Evolutionary conservation across 2,888 invertebrate species (phyloP).

Genomic region (Tachina lurida): DNA sequence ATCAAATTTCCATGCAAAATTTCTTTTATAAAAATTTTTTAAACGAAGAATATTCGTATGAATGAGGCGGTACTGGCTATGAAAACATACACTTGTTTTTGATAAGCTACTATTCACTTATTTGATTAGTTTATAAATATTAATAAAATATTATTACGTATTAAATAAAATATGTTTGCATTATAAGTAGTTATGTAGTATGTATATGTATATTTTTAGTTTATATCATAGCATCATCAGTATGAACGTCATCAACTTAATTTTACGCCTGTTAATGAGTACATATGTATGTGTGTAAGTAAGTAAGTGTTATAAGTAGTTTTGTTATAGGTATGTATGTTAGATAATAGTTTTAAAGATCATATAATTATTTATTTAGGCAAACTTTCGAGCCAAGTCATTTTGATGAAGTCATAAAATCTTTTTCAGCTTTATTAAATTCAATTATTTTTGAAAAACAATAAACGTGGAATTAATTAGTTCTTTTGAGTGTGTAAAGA

Average conservation of each 20-base stretch:
- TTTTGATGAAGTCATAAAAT: conserved; percentile 32
- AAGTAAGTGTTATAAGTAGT: not conserved
- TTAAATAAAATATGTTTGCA: conserved; percentile 24
- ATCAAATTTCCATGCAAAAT: too few species aligned
- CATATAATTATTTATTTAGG: conserved; percentile 40
- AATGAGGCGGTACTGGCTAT: not conserved
- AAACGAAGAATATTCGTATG: not conserved
- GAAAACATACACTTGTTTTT: not conserved
- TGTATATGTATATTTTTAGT: conserved; percentile 3
- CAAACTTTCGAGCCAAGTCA: conserved; percentile 57
- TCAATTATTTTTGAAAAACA: conserved; percentile 33
- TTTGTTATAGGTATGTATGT: not conserved
- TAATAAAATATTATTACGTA: conserved; percentile 26
- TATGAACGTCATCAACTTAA: conserved; percentile 18
- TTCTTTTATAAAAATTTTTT: too few species aligned
- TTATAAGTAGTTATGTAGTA: conserved; percentile 16
- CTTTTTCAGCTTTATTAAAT: conserved; percentile 22
- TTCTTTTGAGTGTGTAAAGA: conserved; percentile 82
- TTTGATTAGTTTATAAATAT: conserved; percentile 31
- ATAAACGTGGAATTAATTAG: conserved; percentile 75
- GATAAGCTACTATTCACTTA: conserved; percentile 9
- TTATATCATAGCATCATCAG: conserved; percentile 5
- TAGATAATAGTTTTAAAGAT: conserved; percentile 26
- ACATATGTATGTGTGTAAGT: not conserved
- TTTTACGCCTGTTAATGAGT: conserved; percentile 39